These are phyloP conservation scores for Aplochiton taeniatus DNA, from an alignment of 2,797 vertebrate species.

Conservation along the genomic window DNA sequence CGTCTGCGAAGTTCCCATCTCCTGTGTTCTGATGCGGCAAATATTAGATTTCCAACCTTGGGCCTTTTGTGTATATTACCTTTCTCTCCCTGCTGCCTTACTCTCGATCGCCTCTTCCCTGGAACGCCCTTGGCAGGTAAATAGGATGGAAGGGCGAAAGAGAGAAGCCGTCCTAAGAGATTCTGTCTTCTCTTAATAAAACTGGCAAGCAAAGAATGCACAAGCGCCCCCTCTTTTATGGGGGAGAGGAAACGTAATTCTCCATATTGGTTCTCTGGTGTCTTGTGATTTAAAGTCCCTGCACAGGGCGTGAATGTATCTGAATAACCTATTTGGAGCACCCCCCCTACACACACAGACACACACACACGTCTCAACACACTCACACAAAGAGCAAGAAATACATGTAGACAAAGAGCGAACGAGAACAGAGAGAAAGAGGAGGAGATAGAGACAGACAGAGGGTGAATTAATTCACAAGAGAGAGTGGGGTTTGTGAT, in stretches of 20 bases:
- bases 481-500: constrained; percentile 17
- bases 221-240: neutral
- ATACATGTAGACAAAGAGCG: no score
- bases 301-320: neutral
- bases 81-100: constrained; percentile 24
- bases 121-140: constrained; percentile 61
- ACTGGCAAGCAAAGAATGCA: neutral
- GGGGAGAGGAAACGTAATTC: neutral
- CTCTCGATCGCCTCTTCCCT: constrained; percentile 25
- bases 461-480: neutral
- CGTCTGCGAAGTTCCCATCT: constrained; percentile 34
- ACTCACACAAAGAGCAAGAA: neutral
- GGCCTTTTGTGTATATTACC: constrained; percentile 57
- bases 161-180: neutral
- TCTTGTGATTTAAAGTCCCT: constrained; percentile 1
- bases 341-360: neutral
- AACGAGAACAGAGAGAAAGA: neutral
- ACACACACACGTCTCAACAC: neutral
- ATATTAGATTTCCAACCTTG: constrained; percentile 60
- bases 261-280: neutral
- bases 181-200: constrained; percentile 31
- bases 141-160: constrained; percentile 23
- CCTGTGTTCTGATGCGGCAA: constrained; percentile 43
- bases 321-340: neutral
- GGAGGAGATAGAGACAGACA: neutral